Evolutionary conservation across 2,113 vertebrate genomes (phyloP).

Genomic region (Channa argus): DNA sequence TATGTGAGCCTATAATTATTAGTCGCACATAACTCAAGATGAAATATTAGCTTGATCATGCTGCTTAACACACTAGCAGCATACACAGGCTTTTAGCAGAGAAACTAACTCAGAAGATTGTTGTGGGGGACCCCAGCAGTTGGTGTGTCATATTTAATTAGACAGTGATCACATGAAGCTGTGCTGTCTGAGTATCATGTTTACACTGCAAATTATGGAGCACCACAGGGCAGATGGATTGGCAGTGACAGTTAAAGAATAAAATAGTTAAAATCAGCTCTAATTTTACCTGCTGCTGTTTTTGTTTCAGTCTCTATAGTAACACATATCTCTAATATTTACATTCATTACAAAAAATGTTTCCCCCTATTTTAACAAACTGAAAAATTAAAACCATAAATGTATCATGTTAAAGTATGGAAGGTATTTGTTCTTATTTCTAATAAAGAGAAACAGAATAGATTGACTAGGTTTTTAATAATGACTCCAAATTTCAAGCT

Average conservation of each 20-base stretch:
- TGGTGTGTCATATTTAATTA: constrained; percentile 72
- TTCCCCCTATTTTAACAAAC: too few relatives aligned
- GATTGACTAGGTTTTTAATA: too few relatives aligned
- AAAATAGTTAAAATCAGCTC: too few relatives aligned
- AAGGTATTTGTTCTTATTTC: too few relatives aligned
- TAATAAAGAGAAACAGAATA: too few relatives aligned
- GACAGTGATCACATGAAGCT: constrained; percentile 64
- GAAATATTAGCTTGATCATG: constrained; percentile 68
- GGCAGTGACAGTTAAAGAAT: constrained; percentile 15
- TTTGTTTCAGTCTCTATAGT: too few relatives aligned
- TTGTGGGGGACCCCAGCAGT: constrained; percentile 68
- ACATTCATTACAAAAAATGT: too few relatives aligned
- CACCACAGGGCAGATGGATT: constrained; percentile 34
- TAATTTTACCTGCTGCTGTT: too few relatives aligned
- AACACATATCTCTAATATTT: too few relatives aligned
- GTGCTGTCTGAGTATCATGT: constrained; percentile 67
- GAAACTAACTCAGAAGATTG: constrained; percentile 67
- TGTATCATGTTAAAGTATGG: too few relatives aligned
- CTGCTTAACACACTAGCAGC: constrained; percentile 29
- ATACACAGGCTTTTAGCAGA: constrained; percentile 67
- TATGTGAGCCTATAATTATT: constrained; percentile 57
- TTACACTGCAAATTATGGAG: constrained; percentile 58
- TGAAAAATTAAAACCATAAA: too few relatives aligned
- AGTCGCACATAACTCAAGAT: constrained; percentile 66
- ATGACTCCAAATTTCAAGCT: too few relatives aligned